Base-by-base conservation (phyloP, 2,113 vertebrate genomes). In the Melospiza melodia region DNA sequence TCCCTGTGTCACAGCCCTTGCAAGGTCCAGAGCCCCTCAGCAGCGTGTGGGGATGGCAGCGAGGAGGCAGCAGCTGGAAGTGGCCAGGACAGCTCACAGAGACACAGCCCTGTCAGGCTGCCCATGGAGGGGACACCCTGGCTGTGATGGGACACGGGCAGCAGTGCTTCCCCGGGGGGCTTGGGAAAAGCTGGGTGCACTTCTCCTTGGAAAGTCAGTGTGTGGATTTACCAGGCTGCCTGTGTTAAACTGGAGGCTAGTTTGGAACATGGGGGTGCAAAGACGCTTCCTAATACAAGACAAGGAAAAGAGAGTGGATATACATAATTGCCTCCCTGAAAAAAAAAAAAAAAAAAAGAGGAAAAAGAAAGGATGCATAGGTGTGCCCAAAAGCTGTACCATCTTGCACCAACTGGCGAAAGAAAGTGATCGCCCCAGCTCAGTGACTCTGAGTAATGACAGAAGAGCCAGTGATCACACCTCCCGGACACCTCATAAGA, bases 11-110 rank as follows among this genome's bases (percentile, higher is more conserved):
- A 51, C 4, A 4, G 75, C 48, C 15, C 33, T 55, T 17, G 15
- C 12, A 37, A 37, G 44, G 18, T 12, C 13, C 19, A 20, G 31
- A 85, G 25, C 28, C 19, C 24, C 20, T 23, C 18, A 4, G 54
- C 31, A 37, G 73, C 0, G 0, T 25, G 54, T 1, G 61, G 66
- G 51, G 31, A 25, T 17, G 9, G 2, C 0, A 0, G 61, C 0
- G 3, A 55, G 72, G 20, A 41, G 72, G n/a, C 61, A 41, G n/a
- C 55, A 15, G 66, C 61, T 10, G 55, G 24, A 25, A 74, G 33
- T 2, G 5, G 14, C 4, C 31, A 5, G 49, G 37, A 23, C 30
- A 35, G 74, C 37, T 23, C 5, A 6, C 10, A 19, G 14, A 12
- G 23, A 17, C 58, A 84, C 58, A 55, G 9, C 37, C 9, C 33